Conservation (phyloP, 1,140 invertebrate species). For the Zaprionus ornatus region DNA sequence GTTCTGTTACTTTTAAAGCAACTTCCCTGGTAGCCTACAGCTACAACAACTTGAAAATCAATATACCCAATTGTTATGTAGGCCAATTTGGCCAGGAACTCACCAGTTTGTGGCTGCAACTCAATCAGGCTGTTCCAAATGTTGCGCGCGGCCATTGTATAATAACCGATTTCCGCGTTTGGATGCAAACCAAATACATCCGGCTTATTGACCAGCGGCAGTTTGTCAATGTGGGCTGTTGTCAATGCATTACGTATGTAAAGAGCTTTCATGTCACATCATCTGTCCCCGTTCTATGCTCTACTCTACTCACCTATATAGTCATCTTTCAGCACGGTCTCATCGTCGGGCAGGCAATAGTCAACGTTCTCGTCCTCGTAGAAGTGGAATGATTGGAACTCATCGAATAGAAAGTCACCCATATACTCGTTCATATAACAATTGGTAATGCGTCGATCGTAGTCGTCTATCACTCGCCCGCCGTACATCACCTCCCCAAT, state of each 20-base stretch:
- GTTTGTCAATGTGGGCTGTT: conserved; percentile 86
- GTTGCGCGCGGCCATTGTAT: conserved; percentile 91
- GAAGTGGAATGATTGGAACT: conserved; percentile 95
- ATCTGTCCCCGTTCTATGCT: background rate
- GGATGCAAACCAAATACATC: conserved; percentile 95
- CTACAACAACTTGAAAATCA: background rate
- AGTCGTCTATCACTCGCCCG: conserved; percentile 94
- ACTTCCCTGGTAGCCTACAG: background rate
- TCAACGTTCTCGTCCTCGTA: conserved; percentile 90
- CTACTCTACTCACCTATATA: conserved; percentile 87
- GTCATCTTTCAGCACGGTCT: conserved; percentile 86
- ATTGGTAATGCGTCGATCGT: conserved; percentile 92
- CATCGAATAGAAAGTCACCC: conserved; percentile 96
- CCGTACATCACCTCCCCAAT: conserved; percentile 98
- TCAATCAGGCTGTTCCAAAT: conserved; percentile 94
- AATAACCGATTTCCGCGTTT: conserved; percentile 97
- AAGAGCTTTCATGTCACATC: conserved; percentile 30
- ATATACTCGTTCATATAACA: conserved; percentile 97
- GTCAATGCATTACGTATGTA: conserved; percentile 68
- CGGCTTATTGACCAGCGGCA: conserved; percentile 91
- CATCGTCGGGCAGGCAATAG: conserved; percentile 90
- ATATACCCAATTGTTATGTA: conserved; percentile 19
- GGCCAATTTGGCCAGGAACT: conserved; percentile 40
- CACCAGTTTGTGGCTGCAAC: conserved; percentile 93
- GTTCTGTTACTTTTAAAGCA: background rate